phyloP scores from a whole-genome alignment of 2,113 vertebrate species.

The Cettia cetti region DNA sequence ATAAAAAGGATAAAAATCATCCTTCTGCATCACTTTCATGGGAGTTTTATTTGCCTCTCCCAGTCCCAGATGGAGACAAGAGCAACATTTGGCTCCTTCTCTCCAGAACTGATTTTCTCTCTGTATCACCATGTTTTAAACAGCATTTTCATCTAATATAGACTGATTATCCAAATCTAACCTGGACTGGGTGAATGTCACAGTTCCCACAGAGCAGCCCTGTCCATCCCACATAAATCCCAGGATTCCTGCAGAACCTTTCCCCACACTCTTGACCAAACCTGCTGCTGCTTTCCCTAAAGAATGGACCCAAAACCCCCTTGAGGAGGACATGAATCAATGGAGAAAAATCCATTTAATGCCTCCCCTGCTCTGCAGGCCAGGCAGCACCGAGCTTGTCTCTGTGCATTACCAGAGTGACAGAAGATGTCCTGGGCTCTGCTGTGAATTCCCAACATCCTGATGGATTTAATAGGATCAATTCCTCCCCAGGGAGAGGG shows the following conservation, averaged over 20 bases:
- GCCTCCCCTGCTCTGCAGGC: background rate
- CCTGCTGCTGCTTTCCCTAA: background rate
- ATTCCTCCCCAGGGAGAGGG: background rate
- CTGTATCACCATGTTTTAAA: background rate
- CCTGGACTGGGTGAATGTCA: rapidly evolving
- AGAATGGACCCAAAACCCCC: background rate
- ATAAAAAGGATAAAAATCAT: background rate
- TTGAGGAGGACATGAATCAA: background rate
- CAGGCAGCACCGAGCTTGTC: background rate
- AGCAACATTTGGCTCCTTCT: background rate
- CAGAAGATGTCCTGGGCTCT: background rate
- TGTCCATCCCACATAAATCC: background rate
- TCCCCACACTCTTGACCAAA: background rate
- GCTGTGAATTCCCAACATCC: background rate
- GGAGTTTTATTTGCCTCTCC: background rate
- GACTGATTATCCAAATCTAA: background rate
- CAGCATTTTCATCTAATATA: rapidly evolving
- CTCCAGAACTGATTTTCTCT: background rate
- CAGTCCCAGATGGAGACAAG: background rate
- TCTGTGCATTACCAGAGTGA: background rate
- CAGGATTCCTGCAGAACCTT: background rate
- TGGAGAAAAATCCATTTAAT: background rate
- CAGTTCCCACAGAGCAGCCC: background rate
- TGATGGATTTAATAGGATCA: background rate
- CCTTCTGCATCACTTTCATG: background rate